Base-by-base conservation (phyloP, 2,113 vertebrate species). In the Hydrolagus affinis region DNA sequence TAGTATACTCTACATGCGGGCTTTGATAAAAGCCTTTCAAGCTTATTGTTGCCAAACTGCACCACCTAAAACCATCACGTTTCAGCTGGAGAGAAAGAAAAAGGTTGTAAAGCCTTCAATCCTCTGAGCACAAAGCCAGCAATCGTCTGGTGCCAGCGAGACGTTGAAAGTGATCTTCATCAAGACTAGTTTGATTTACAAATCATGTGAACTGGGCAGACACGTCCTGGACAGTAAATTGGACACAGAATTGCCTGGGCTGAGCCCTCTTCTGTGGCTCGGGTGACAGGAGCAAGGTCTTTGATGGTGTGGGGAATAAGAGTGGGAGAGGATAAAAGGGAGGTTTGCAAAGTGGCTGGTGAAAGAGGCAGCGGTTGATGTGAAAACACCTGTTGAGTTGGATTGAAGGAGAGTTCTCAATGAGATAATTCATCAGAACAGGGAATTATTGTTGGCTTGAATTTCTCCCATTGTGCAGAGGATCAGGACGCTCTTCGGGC, bases 231-330 rank as follows among this genome's bases (percentile, higher is more conserved):
- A 92, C 89, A 87, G 89, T 88, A 86, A 91, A 89, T 90, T 90
- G 88, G 90, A 90, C 86, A 89, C 90, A 88, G 90, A 87, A 89
- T 92, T 90, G 89, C 87, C 85, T 86, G 59, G 89, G 91, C 90
- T 93, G 91, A 89, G 90, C 91, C 87, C 92, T 44, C 94, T 93
- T 94, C 93, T 91, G 89, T 89, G 90, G 89, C 89, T 92, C 89
- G 90, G 89, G 87, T 93, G 91, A 93, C 91, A 89, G 86, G 86
- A 87, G 88, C 85, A 64, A 87, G 85, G 88, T 87, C 92, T 94
- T 93, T 95, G 92, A 94, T 91, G 90, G 90, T 88, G 86, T 86
- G 86, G 88, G 86, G 88, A 90, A 93, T 92, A 90, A 89, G 85
- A 91, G 87, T 85, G 10, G 85, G 87, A 86, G 85, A 89, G 88